Evolutionary conservation across 2,113 vertebrate genomes (phyloP).

Genomic region (Corythoichthys haematopterus): DNA sequence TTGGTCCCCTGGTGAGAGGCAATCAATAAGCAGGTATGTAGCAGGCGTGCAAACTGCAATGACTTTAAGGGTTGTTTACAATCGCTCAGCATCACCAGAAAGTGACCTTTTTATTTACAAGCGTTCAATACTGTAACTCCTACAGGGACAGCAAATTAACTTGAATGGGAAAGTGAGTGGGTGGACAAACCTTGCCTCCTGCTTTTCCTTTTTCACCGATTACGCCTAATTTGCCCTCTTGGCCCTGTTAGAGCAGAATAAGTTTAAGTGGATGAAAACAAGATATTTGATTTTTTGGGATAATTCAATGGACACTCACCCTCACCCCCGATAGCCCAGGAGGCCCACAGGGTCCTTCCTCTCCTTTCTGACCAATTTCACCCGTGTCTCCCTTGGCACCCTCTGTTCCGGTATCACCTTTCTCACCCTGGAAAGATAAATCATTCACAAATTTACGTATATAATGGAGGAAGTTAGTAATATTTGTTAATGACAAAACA

Average conservation of each 20-base stretch:
- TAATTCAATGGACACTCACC: constrained; percentile 70
- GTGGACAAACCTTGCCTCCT: constrained; percentile 81
- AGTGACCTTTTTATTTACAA: neutral
- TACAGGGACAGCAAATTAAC: constrained; percentile 11
- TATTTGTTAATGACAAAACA: neutral
- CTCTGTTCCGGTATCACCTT: constrained; percentile 82
- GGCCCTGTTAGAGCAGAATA: constrained; percentile 73
- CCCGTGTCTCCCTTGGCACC: constrained; percentile 84
- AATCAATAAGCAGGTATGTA: constrained; percentile 21
- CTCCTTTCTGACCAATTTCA: constrained; percentile 81
- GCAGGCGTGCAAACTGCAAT: neutral
- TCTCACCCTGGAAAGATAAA: constrained; percentile 80
- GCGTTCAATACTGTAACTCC: neutral
- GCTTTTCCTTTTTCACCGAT: constrained; percentile 84
- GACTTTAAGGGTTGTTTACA: neutral
- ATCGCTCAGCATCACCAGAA: constrained; percentile 4
- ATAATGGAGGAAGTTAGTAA: neutral
- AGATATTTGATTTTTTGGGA: constrained; percentile 13
- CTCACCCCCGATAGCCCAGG: constrained; percentile 83
- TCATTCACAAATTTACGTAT: too few relatives aligned
- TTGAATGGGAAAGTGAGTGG: constrained; percentile 5
- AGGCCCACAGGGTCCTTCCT: constrained; percentile 79
- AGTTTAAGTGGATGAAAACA: constrained; percentile 27
- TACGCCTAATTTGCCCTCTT: constrained; percentile 88
- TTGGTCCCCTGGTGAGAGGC: constrained; percentile 80